Base-by-base conservation (phyloP, 1,140 invertebrate species). In the Drosophila punjabiensis region DNA sequence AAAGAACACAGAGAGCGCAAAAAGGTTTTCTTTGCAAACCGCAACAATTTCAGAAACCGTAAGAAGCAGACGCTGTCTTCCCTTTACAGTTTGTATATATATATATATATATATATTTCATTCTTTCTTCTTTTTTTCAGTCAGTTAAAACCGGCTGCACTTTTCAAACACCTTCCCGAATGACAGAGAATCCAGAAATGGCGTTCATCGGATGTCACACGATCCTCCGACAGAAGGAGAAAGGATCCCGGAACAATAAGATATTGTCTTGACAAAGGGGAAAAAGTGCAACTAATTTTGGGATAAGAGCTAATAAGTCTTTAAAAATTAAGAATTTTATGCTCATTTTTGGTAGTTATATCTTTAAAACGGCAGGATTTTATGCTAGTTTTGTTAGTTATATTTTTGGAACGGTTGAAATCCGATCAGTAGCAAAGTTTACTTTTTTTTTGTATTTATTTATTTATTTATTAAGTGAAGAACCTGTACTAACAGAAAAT, bases 1-100 rank as follows among this genome's bases (percentile, higher is more conserved):
- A 64, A 11, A 32, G 56, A 33, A 50, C 58, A 7, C 58, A 14
- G 48, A 59, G 28, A 39, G 41, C 58, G 30, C 41, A 83, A 79
- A 77, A 83, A 76, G 67, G 78, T 81, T 89, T 81, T 83, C 78
- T 78, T 85, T 61, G 66, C 81, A 82, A 92, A 92, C 90, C 90
- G 90, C 90, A 92, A 92, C 56, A 82, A 86, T 90, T 82, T 90
- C 79, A 86, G 85, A 90, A 82, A 85, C 74, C 82, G 79, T 85
- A 85, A 88, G 78, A 81, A 75, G 70, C 84, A 70, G 67, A 56
- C 55, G 67, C 30, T 55, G 61, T 55, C 45, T 6, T 58, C 43
- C 32, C 48, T 30, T 16, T 35, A 43, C 20, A 24, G 24, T 14
- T n/a, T 6, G 11, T 1, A n/a, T 16, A 3, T 18, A 9, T 9